These are phyloP conservation scores for Semnornis frantzii DNA, from an alignment of 2,113 vertebrate species.

Conservation along the genomic window DNA sequence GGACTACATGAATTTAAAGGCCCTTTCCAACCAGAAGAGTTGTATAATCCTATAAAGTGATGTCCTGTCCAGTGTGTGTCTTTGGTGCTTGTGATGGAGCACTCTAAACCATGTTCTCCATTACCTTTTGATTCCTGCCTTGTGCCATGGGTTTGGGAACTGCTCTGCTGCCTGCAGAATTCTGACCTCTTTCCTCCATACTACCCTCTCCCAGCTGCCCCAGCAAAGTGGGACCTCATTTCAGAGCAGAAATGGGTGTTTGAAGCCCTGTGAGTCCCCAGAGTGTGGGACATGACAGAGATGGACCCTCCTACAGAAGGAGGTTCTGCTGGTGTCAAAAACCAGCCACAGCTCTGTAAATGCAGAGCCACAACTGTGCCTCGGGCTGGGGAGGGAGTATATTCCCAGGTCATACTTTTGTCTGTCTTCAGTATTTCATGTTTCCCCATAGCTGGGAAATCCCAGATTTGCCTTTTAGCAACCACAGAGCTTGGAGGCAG, in stretches of 20 bases:
- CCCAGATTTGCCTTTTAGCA: not conserved
- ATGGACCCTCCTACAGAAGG: not conserved
- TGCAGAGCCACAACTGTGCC: not conserved
- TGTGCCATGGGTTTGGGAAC: rapidly evolving
- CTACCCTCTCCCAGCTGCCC: not conserved
- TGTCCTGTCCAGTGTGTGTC: not conserved
- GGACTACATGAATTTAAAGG: too few species aligned
- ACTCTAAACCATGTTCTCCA: not conserved
- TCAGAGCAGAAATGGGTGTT: not conserved
- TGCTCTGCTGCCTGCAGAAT: too few species aligned
- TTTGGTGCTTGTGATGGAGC: not conserved
- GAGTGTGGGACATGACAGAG: not conserved
- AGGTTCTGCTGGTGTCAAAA: not conserved
- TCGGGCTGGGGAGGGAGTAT: not conserved
- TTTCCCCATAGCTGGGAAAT: not conserved
- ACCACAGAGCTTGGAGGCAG: not conserved
- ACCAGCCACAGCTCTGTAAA: not conserved
- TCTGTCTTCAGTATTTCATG: not conserved
- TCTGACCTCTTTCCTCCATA: not conserved
- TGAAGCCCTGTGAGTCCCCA: not conserved
- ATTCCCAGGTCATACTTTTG: not conserved
- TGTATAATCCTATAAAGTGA: too few species aligned
- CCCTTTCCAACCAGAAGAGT: too few species aligned
- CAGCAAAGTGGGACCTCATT: rapidly evolving
- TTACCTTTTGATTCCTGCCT: not conserved